phyloP scores from a whole-genome alignment of 1,140 invertebrate species.

The Conus betulinus region DNA sequence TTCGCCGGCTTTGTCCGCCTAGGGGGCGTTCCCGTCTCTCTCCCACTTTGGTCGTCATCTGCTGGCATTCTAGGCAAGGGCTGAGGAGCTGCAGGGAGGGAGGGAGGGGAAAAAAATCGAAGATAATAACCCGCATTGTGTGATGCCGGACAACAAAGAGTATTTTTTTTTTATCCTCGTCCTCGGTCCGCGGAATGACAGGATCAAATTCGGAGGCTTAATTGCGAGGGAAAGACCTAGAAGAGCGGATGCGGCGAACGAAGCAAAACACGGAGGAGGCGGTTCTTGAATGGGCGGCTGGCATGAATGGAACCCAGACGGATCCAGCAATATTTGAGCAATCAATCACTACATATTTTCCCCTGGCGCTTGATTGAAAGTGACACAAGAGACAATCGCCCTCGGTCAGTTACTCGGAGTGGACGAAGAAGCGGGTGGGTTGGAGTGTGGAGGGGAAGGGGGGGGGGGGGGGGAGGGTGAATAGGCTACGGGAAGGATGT shows the following conservation, averaged over 20 bases:
- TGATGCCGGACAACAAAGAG: constrained; percentile 19
- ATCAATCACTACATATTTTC: constrained; percentile 23
- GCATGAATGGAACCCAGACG: not conserved
- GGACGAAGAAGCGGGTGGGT: not conserved
- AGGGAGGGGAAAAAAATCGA: constrained; percentile 27
- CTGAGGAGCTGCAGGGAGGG: not conserved
- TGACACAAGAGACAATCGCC: constrained; percentile 7
- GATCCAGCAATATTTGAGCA: constrained; percentile 18
- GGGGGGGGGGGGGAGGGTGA: not conserved
- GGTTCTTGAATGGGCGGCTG: not conserved
- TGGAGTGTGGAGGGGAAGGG: not conserved
- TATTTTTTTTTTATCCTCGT: constrained; percentile 7
- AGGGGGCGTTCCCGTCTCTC: constrained; percentile 12
- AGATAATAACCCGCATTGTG: constrained; percentile 41
- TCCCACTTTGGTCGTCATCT: constrained; percentile 25
- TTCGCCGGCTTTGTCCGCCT: constrained; percentile 27
- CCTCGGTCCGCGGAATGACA: not conserved
- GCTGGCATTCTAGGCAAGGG: constrained; percentile 27
- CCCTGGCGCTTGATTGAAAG: constrained; percentile 12
- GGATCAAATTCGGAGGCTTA: constrained; percentile 32
- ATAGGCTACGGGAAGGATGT: not conserved
- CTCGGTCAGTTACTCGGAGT: not conserved
- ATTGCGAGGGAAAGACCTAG: constrained; percentile 10
- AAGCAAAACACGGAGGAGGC: constrained; percentile 16
- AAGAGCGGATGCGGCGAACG: constrained; percentile 27